Base-by-base conservation (phyloP, 2,888 invertebrate species). In the Crematogaster levior region DNA sequence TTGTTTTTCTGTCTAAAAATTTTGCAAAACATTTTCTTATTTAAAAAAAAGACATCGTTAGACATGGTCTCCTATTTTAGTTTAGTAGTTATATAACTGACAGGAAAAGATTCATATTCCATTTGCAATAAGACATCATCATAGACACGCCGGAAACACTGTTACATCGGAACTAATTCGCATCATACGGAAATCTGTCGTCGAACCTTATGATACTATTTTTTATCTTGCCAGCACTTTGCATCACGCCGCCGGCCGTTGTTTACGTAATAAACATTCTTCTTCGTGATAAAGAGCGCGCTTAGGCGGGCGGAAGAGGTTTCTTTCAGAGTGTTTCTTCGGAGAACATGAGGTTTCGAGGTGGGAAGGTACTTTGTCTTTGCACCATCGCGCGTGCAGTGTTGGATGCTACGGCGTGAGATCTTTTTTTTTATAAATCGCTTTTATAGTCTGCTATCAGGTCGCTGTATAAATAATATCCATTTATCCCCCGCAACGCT, bases 241-340 rank as follows among this genome's bases (percentile, higher is more conserved):
- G 70, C 77, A 58, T 56, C 70, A 66, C 65, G 30, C 34, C 70
- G 53, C 66, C 40, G 40, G 43, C 34, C 70, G 77, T 79, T 79
- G 77, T 79, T 79, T 79, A 79, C 70, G 77, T 79, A 79, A 79
- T 79, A 79, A 79, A 79, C 77, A 79, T 79, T 79, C 70, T 79
- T 79, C 77, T 70, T 70, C 77, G 77, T 79, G 77, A 79, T 79
- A 79, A 79, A 79, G 77, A 79, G 70, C 56, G 77, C 77, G 77
- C 77, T 79, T 79, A 79, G 77, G 56, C 77, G 77, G 70, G 77
- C 77, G 77, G 77, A 79, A 79, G 77, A 79, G 77, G 70, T 79
- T 79, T 70, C 77, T 79, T 79, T 79, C 77, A 79, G 77, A 34
- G 77, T 53, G 70, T 70, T 79, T 79, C 77, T 79, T 79, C 77